These are phyloP conservation scores for Leucania comma DNA, from an alignment of 2,888 invertebrate species.

Conservation along the genomic window DNA sequence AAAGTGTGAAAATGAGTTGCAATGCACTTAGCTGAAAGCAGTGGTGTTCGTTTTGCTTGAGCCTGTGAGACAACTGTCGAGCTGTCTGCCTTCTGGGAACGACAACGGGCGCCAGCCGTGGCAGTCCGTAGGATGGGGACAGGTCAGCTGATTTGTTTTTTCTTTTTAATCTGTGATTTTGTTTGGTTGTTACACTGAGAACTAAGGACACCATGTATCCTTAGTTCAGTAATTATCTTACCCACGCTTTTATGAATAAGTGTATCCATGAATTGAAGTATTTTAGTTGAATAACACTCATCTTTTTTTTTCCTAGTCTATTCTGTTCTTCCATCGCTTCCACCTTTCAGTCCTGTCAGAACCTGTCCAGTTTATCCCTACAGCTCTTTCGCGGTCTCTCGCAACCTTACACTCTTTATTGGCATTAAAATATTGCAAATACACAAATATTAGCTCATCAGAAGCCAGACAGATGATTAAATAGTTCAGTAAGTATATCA, in stretches of 20 bases:
- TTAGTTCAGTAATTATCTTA: neutral
- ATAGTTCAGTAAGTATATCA: too few species aligned
- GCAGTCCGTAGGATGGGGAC: constrained; percentile 94
- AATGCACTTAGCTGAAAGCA: constrained; percentile 52
- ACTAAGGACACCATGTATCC: too few species aligned
- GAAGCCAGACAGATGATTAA: too few species aligned
- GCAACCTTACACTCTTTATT: too few species aligned
- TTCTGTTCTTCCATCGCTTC: too few species aligned
- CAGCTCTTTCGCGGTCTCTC: too few species aligned
- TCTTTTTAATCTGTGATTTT: constrained; percentile 7
- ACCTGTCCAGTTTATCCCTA: too few species aligned
- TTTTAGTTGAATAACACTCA: too few species aligned
- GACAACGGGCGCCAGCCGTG: constrained; percentile 91
- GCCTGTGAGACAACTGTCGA: constrained; percentile 71
- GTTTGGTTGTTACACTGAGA: neutral
- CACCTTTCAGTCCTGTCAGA: too few species aligned
- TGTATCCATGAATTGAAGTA: neutral
- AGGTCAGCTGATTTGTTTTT: constrained; percentile 86
- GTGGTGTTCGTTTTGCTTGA: constrained; percentile 55
- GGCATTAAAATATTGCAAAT: too few species aligned
- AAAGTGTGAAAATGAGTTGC: constrained; percentile 50
- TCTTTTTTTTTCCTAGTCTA: too few species aligned
- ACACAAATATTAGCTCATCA: too few species aligned
- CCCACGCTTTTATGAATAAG: neutral
- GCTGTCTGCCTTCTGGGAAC: constrained; percentile 91